Conservation (phyloP, 1,140 invertebrate genomes). For the Drosophila tropicalis region DNA sequence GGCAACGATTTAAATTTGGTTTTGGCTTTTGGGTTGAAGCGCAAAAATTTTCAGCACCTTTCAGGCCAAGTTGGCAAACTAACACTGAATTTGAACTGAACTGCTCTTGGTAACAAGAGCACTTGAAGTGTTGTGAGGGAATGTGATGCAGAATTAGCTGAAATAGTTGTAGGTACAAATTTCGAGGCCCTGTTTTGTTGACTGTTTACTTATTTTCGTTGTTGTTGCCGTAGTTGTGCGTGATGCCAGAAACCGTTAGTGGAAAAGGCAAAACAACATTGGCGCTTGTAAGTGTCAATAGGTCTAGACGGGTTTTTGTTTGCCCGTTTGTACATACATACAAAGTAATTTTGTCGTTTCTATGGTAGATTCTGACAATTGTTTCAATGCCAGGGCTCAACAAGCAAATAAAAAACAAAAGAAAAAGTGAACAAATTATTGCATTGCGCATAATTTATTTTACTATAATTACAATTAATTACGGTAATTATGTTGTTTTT, state of each 20-base stretch:
- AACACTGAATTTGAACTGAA: constrained; percentile 1
- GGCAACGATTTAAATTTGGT: constrained; percentile 50
- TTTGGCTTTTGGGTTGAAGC: constrained; percentile 46
- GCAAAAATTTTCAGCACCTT: constrained; percentile 70
- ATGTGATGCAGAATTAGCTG: constrained; percentile 75
- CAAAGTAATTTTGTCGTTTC: constrained; percentile 26
- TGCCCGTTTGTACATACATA: constrained; percentile 12
- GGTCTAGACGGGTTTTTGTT: constrained; percentile 40
- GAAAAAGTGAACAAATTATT: constrained; percentile 54
- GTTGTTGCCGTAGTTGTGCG: constrained; percentile 42
- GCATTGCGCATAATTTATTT: constrained; percentile 77
- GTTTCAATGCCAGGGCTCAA: constrained; percentile 16
- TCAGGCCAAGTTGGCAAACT: neutral
- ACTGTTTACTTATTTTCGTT: constrained; percentile 23
- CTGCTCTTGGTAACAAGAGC: constrained; percentile 28
- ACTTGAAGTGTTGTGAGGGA: constrained; percentile 61
- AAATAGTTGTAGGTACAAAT: constrained; percentile 82
- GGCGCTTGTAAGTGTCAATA: constrained; percentile 78
- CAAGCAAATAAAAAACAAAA: neutral
- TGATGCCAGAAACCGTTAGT: constrained; percentile 74
- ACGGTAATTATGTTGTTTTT: constrained; percentile 81
- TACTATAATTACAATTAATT: constrained; percentile 81
- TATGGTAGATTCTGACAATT: constrained; percentile 44
- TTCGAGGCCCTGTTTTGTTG: constrained; percentile 57
- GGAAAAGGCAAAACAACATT: constrained; percentile 56